Conservation (phyloP, 1,140 invertebrate genomes). For the Temnothorax nylanderi region DNA sequence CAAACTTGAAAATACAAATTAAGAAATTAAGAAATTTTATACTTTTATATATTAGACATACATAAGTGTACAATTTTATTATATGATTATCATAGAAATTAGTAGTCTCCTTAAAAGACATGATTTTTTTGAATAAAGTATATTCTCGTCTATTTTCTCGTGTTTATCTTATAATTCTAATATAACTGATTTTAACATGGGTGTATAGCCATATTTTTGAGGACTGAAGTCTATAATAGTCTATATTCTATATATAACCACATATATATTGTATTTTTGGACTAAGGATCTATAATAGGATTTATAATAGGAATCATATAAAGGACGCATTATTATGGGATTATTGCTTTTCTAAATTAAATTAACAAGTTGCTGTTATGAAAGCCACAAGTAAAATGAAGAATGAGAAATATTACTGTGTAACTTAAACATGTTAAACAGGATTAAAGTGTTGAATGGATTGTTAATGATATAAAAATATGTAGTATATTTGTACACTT, state of each 20-base stretch:
- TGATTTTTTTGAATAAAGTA: slow-evolving; percentile 37
- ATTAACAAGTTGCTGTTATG: slow-evolving; percentile 11
- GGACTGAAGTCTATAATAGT: not conserved
- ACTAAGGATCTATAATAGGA: not conserved
- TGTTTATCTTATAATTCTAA: slow-evolving; percentile 36
- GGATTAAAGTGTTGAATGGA: not conserved
- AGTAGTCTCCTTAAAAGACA: slow-evolving; percentile 56
- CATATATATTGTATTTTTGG: not conserved
- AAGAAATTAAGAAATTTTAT: slow-evolving; percentile 73
- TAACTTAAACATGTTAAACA: not conserved
- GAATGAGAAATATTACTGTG: not conserved
- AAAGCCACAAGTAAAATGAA: not conserved
- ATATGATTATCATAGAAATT: slow-evolving; percentile 45
- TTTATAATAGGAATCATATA: not conserved
- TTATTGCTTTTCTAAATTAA: slow-evolving; percentile 17
- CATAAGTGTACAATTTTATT: slow-evolving; percentile 67
- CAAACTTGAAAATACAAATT: slow-evolving; percentile 68
- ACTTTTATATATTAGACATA: slow-evolving; percentile 72
- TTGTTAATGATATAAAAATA: slow-evolving; percentile 28
- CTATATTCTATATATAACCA: too few species aligned
- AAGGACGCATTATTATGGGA: not conserved
- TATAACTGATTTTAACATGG: not conserved
- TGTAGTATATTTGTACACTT: slow-evolving; percentile 39
- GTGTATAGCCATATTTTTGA: not conserved
- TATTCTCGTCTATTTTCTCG: slow-evolving; percentile 18